Conservation (phyloP, 1,140 invertebrate genomes). For the Latrodectus geometricus region DNA sequence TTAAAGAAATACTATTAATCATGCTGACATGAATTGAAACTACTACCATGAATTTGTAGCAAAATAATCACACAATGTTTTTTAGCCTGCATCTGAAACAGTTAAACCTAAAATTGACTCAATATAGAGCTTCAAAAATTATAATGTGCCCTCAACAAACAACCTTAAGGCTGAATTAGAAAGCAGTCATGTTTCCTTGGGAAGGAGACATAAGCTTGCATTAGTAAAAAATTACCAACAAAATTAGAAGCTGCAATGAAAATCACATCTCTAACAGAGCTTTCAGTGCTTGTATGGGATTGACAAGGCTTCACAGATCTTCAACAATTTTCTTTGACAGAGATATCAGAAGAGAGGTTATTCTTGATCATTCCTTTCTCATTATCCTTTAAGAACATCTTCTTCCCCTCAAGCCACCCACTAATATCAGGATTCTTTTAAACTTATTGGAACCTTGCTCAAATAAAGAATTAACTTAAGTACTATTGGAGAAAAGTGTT, state of each 20-base stretch:
- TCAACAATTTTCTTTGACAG: not conserved
- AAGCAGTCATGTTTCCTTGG: conserved; percentile 1
- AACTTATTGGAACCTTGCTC: not conserved
- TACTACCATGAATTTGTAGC: no score
- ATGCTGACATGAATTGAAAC: no score
- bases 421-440: not conserved
- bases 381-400: not conserved
- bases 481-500: not conserved
- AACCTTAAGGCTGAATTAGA: no score
- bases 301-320: not conserved
- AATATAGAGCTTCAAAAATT: no score
- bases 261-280: not conserved
- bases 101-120: no score
- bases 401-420: not conserved
- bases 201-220: not conserved
- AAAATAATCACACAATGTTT: no score
- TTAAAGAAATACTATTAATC: no score
- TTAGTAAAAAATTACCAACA: not conserved
- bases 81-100: no score
- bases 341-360: not conserved
- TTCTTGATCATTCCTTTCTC: not conserved
- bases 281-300: not conserved
- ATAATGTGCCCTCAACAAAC: not conserved
- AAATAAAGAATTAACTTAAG: not conserved
- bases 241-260: not conserved